phyloP scores from a whole-genome alignment of 92 coral and sea anemone species.

The Palythoa heliodiscus region DNA sequence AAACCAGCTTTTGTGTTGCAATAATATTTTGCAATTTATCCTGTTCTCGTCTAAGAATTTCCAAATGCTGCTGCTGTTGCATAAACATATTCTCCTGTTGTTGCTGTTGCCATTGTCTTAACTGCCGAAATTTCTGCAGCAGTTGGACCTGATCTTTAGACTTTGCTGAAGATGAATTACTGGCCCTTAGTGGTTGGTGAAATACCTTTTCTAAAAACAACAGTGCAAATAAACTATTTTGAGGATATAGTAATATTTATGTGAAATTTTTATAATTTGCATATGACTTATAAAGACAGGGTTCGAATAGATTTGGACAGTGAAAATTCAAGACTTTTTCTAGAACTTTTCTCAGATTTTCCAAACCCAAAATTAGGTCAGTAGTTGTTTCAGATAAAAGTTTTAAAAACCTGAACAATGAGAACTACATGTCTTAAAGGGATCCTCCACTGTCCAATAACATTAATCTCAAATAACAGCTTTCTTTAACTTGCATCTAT shows the following conservation, averaged over 20 bases:
- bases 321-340: no score
- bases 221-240: background rate
- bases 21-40: slow-evolving; percentile 53
- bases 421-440: no score
- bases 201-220: slow-evolving; percentile 26
- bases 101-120: slow-evolving; percentile 98
- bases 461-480: no score
- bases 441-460: no score
- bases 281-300: background rate
- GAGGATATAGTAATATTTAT: no score
- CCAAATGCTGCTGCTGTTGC: slow-evolving; percentile 85
- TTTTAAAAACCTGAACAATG: no score
- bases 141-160: slow-evolving; percentile 74
- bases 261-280: no score
- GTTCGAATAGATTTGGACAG: no score
- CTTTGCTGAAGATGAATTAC: slow-evolving; percentile 57
- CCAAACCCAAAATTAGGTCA: no score
- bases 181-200: slow-evolving; percentile 70
- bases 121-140: slow-evolving; percentile 85
- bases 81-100: slow-evolving; percentile 91
- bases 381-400: no score
- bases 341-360: no score
- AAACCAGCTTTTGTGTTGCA: slow-evolving; percentile 25
- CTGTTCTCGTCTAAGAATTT: slow-evolving; percentile 69
- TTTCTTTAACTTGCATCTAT: no score